phyloP scores from a whole-genome alignment of 2,113 vertebrate genomes.

The Equus przewalskii region DNA sequence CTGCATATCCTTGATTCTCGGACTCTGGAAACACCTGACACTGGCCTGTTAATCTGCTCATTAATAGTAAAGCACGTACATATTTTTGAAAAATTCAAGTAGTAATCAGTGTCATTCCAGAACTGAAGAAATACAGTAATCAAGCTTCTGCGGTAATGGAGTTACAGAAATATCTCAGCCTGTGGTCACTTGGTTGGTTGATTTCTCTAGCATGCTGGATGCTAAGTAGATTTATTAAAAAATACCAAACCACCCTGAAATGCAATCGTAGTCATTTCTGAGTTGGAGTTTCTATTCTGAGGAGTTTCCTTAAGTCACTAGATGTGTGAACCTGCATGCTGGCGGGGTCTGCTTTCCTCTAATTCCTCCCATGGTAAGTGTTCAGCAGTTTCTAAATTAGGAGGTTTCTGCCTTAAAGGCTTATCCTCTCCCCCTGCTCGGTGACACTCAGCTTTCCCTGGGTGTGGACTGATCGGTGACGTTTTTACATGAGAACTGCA shows the following conservation, averaged over 20 bases:
- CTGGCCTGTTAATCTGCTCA: not conserved
- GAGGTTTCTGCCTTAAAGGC: not conserved
- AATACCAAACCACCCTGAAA: fast-evolving
- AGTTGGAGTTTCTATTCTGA: not conserved
- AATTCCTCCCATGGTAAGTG: fast-evolving
- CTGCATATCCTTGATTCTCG: not conserved
- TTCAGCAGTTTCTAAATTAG: not conserved
- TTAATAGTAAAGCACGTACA: not conserved
- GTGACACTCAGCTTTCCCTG: fast-evolving
- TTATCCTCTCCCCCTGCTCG: not conserved
- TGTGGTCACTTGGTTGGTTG: fast-evolving
- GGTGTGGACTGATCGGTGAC: fast-evolving
- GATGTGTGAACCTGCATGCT: fast-evolving
- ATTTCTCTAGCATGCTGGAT: not conserved
- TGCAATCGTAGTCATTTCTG: fast-evolving
- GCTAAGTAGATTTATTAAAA: not conserved
- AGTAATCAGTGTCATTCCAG: not conserved
- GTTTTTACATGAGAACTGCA: fast-evolving
- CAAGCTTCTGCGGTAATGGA: fast-evolving
- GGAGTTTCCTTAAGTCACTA: not conserved
- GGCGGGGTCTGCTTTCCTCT: not conserved
- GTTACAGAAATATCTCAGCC: not conserved
- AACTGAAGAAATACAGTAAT: fast-evolving
- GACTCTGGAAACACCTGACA: fast-evolving
- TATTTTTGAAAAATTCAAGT: not conserved